phyloP scores from a whole-genome alignment of 2,797 vertebrate genomes.

The Lagocephalus sceleratus region DNA sequence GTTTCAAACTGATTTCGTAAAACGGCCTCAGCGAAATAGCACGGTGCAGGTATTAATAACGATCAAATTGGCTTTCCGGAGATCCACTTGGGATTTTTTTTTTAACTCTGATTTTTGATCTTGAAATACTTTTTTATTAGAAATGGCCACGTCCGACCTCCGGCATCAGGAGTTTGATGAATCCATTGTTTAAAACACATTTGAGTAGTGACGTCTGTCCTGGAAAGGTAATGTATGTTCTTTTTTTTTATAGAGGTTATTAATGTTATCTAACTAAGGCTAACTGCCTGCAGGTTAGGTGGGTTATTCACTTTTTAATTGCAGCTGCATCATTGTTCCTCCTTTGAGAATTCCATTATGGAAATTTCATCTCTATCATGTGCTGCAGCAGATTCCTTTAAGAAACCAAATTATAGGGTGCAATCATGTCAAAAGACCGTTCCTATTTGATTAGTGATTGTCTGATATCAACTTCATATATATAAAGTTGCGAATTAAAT shows the following conservation, averaged over 20 bases:
- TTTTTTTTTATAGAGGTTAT: constrained; percentile 17
- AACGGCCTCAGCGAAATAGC: too few species aligned
- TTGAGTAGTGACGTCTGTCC: constrained; percentile 26
- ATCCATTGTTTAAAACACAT: constrained; percentile 12
- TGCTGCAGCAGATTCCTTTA: constrained; percentile 31
- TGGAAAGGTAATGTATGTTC: constrained; percentile 24
- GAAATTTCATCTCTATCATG: constrained; percentile 13
- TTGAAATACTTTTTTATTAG: background rate
- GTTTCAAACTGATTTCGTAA: background rate
- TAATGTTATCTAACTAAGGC: constrained; percentile 53
- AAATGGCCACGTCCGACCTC: constrained; percentile 3
- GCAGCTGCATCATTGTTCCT: constrained; percentile 42
- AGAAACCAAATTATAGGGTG: constrained; percentile 14
- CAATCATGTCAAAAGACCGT: background rate
- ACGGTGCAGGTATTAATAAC: background rate
- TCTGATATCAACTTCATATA: background rate
- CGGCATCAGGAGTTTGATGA: constrained; percentile 22
- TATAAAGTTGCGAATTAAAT: background rate
- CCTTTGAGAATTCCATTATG: constrained; percentile 30
- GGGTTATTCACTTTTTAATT: constrained; percentile 59
- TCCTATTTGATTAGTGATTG: background rate
- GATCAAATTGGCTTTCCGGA: background rate
- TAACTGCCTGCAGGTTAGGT: constrained; percentile 51
- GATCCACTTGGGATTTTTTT: background rate
- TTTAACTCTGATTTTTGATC: constrained; percentile 3